Percentiles rank a stretch among this genome's conserved stretches.
Evolutionary conservation across 2,113 vertebrate genomes (phyloP).

Genomic region (Mobula hypostoma): DNA sequence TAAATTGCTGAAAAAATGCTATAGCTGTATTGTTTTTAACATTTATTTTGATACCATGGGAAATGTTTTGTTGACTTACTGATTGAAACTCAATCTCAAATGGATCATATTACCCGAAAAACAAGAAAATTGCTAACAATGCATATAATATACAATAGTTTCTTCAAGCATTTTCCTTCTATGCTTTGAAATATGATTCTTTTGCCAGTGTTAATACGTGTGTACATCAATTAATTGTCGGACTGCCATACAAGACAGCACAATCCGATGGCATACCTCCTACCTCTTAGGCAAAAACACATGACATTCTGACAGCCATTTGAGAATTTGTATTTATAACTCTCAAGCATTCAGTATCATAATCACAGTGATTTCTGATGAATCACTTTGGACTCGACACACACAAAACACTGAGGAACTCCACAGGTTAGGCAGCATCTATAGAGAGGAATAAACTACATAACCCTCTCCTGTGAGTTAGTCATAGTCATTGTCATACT

Average conservation of each 20-base stretch:
- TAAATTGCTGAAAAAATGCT: neutral
- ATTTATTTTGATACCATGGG: neutral
- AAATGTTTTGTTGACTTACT: neutral
- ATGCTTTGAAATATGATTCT: neutral
- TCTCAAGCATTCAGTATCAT: neutral
- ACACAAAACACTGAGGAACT: too few species aligned
- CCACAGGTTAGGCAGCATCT: too few species aligned
- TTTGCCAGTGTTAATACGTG: neutral
- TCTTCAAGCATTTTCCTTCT: neutral
- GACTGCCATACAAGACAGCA: neutral
- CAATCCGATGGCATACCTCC: neutral
- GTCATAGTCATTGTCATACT: too few species aligned
- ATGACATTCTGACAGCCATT: neutral
- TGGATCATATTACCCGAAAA: neutral
- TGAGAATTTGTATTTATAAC: conserved; percentile 26
- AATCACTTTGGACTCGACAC: neutral
- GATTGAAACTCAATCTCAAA: neutral
- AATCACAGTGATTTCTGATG: neutral
- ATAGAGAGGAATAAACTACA: neutral
- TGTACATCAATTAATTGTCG: conserved; percentile 7
- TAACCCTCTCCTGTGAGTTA: neutral
- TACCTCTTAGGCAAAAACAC: conserved; percentile 12
- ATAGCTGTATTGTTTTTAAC: neutral
- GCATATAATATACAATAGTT: neutral
- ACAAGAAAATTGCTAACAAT: neutral